Base-by-base conservation (phyloP, 53 echinoderm and acorn worm genomes). In the Echinarachnius parma region DNA sequence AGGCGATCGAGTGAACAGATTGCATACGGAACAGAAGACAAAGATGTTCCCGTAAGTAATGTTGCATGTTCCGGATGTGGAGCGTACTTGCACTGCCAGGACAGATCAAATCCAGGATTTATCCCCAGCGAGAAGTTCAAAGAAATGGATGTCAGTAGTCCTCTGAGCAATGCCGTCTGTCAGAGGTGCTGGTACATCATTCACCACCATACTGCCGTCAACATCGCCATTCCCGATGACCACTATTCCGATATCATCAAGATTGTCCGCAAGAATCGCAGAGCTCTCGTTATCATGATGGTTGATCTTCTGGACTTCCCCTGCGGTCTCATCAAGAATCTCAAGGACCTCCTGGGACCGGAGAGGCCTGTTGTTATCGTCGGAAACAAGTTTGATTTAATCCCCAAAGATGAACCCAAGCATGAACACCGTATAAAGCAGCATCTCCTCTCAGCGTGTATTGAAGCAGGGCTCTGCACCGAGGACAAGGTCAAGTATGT, bases 221-320 rank as follows among this genome's bases (percentile, higher is more conserved):
- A 98, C 45, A 81, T 98, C 58, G 88, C 66, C 28, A 48, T 98
- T 18, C 60, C 61, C 48, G 80, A 75, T 32, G 69, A 82, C 3
- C 83, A 82, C 64, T 91, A 91, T 64, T 45, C 56, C 1, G 78
- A 98, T 14, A 98, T 91, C 52, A 75, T 91, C n/a, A 53, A 49
- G 9, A 46, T 79, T 2, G 81, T 98, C 21, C 44, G 67, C 31
- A 78, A 75, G 62, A 85, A 48, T 59, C 92, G 75, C 20, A 83
- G 45, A 22, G 88, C 98, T 13, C 61, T 91, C 2, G 81, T 91
- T 4, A 53, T 98, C 28, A 63, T 91, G 15, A 83, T 98, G 67
- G 86, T 98, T 21, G 98, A 98, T 54, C 75, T 98, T 2, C 52
- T 98, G 4, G 98, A 92, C 61, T 91, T 98, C 55, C 98, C 98